Conservation (phyloP, 2,797 vertebrate genomes). For the Sebastes taczanowskii region DNA sequence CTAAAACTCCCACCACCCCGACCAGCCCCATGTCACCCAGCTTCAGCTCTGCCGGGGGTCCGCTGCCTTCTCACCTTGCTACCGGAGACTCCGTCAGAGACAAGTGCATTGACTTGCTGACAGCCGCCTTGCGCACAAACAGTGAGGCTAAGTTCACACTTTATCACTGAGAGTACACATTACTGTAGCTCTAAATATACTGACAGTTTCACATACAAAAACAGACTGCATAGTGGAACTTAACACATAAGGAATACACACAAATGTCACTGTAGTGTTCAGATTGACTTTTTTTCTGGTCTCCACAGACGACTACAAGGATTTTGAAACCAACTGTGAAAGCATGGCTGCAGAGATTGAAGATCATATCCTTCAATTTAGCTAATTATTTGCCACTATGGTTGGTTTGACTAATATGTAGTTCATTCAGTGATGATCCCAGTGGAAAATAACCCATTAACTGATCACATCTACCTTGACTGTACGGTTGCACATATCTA, state of each 20-base stretch:
- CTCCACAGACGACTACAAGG: constrained; percentile 89
- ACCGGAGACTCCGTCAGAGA: constrained; percentile 92
- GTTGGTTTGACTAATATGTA: neutral
- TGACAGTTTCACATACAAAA: neutral
- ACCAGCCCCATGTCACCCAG: constrained; percentile 86
- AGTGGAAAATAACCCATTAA: neutral
- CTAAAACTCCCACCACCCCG: constrained; percentile 87
- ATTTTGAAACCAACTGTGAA: constrained; percentile 91
- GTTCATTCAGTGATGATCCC: neutral
- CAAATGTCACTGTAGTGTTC: neutral
- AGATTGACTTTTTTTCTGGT: constrained; percentile 25
- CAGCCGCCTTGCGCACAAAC: constrained; percentile 89
- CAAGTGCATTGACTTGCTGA: constrained; percentile 96
- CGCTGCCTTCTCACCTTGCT: constrained; percentile 86
- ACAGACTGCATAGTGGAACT: neutral
- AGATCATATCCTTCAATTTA: constrained; percentile 92
- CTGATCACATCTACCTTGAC: constrained; percentile 65
- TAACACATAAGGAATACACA: neutral
- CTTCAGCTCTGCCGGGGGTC: constrained; percentile 77
- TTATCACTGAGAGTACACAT: neutral
- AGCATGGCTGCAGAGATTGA: constrained; percentile 95
- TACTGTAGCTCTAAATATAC: neutral
- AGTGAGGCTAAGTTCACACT: constrained; percentile 77
- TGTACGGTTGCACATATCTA: constrained; percentile 88
- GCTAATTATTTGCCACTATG: neutral